phyloP scores from a whole-genome alignment of 2,797 vertebrate genomes.

The Channallabes apus region DNA sequence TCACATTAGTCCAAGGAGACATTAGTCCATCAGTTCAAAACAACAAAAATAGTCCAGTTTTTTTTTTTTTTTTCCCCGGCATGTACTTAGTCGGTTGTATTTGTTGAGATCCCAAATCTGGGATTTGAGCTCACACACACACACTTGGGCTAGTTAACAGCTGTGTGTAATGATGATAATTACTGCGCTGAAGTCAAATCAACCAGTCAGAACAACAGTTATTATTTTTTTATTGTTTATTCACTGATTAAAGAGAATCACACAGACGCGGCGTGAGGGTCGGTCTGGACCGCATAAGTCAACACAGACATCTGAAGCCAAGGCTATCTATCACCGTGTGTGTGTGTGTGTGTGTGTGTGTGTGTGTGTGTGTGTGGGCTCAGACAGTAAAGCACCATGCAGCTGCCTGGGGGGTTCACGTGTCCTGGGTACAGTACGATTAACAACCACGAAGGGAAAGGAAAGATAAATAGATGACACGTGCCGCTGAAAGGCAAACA shows the following conservation, averaged over 20 bases:
- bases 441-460: conserved; percentile 34
- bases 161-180: neutral
- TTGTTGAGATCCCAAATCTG: neutral
- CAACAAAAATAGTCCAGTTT: too few relatives aligned
- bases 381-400: neutral
- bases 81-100: too few relatives aligned
- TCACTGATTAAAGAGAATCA: neutral
- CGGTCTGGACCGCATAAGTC: neutral
- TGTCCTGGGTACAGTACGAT: conserved; percentile 34
- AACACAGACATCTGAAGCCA: neutral
- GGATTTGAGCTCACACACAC: conserved; percentile 9
- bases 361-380: neutral
- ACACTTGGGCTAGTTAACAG: neutral
- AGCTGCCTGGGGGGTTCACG: neutral
- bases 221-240: neutral
- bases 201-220: neutral
- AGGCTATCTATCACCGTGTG: neutral
- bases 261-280: neutral
- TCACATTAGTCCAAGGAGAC: too few relatives aligned
- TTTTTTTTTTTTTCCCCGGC: too few relatives aligned
- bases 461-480: conserved; percentile 13
- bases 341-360: neutral
- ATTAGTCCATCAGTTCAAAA: too few relatives aligned
- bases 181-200: neutral
- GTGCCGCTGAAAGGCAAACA: conserved; percentile 1